Evolutionary conservation across 1,140 invertebrate genomes (phyloP).

Genomic region (Dinothrombium tinctorium): DNA sequence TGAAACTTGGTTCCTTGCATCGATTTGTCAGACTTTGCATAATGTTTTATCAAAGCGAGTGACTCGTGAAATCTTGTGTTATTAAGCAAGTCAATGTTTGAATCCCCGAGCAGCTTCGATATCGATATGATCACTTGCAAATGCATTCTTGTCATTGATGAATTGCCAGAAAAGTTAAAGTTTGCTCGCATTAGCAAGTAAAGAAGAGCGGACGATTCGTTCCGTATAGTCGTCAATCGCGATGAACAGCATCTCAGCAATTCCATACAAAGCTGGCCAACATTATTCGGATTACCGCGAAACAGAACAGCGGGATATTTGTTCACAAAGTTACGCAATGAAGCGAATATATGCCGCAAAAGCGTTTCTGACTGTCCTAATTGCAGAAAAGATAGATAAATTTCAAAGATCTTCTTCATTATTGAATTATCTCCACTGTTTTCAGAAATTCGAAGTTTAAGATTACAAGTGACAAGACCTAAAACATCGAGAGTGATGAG

Average conservation of each 20-base stretch:
- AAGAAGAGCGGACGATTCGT: constrained; percentile 66
- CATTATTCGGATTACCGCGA: constrained; percentile 49
- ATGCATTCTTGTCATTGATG: constrained; percentile 60
- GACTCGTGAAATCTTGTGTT: constrained; percentile 74
- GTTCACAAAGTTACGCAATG: constrained; percentile 65
- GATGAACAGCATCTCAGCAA: constrained; percentile 53
- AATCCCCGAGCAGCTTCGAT: constrained; percentile 60
- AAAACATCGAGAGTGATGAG: constrained; percentile 60
- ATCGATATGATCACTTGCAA: constrained; percentile 71
- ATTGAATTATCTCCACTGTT: constrained; percentile 42
- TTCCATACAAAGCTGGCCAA: constrained; percentile 61
- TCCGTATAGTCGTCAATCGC: constrained; percentile 45
- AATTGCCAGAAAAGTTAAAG: constrained; percentile 59
- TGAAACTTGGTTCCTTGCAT: constrained; percentile 68
- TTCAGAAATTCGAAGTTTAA: constrained; percentile 37
- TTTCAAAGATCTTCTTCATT: constrained; percentile 47
- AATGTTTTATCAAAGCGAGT: constrained; percentile 70
- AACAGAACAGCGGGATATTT: constrained; percentile 54
- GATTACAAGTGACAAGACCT: constrained; percentile 55
- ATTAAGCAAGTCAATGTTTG: constrained; percentile 44
- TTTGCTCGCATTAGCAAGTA: constrained; percentile 79
- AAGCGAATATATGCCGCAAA: constrained; percentile 69
- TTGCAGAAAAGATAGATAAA: constrained; percentile 63
- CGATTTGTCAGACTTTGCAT: constrained; percentile 67
- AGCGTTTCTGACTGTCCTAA: constrained; percentile 68